Base-by-base conservation (phyloP, 2,888 invertebrate genomes). In the Platerodrilus igneus region DNA sequence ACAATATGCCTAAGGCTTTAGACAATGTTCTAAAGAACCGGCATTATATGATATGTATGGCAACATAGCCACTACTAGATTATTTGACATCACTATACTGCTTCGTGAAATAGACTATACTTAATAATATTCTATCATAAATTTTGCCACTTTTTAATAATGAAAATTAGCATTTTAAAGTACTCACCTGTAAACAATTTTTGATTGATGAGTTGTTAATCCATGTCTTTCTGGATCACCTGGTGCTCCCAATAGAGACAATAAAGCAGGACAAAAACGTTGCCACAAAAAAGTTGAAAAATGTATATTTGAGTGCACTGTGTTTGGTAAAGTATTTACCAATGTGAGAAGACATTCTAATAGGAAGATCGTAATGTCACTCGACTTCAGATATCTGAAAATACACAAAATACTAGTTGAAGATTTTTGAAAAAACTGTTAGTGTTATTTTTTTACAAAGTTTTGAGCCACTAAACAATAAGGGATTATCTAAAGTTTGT, bases 221-320 rank as follows among this genome's bases (percentile, higher is more conserved):
- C 81, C 80, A 3, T 86, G 83, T 2, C 85, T 81, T 13, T 80
- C 77, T n/a, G 79, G 78, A 44, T 88, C 81, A 33, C 87, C 77
- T 0, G 93, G 93, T 5, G 91, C 86, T 0, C 93, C 93, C 2
- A 94, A 74, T 41, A 93, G 83, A 0, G 88, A 85, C 37, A 94
- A 84, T 48, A 94, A 70, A 1, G 88, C 84, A 0, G 94, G 94
- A 57, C 92, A 93, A 59, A 94, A 86, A 57, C 90, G 85, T 65
- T 93, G 91, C 94, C 94, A 90, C 6, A 90, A 72, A 59, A 90
- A 89, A 3, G 87, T 86, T 2, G 87, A 87, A 60, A 90, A 90
- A 66, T 90, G 89, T 1, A 81, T 78, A 69, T 89, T 89, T 2
- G 82, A 81, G 56, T 86, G 85, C 5, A 89, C 87, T 51, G 86